Evolutionary conservation across 2,113 vertebrate species (phyloP), one percentile per base, ranked within the genome.

Genomic region (Dascyllus trimaculatus): DNA sequence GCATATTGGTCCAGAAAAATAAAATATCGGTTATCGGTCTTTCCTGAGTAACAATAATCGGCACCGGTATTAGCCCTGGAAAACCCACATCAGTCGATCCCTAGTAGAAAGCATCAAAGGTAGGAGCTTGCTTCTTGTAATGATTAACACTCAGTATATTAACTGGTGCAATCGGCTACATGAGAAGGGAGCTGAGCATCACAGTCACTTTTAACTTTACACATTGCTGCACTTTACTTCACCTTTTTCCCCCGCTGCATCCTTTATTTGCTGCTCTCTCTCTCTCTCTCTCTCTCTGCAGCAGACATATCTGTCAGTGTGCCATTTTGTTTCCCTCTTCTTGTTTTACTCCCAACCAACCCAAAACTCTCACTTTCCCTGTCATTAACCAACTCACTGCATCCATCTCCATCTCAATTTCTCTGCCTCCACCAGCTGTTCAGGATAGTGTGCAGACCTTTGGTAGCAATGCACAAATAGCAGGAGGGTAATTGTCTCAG

Each of bases 111-210:
- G 29, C 53, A 35, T 81, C 89, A 87, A 86, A 84, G 53, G 70
- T 67, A 84, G 59, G 56, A 77, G 64, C 70, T 24, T 71, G 73
- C 49, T 73, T 56, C 93, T 19, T 94, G 91, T 96, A 96, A 96
- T 96, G 95, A 96, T 96, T 95, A 96, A 96, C 95, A 95, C 94
- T 96, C 95, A 96, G 95, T 96, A 96, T 95, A 96, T 96, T 97
- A 96, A 97, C 96, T 96, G 95, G 95, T 96, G 95, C 95, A 96
- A 96, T 96, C 93, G 95, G 94, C 94, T 95, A 94, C 95, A 95
- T 92, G 94, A 95, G 95, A 96, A 94, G 94, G 94, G 95, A 95
- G 91, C 87, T 87, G 94, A 95, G 91, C 91, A 93, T 92, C 93
- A 91, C 93, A 1, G 62, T 58, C 68, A 93, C 94, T 95, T 91